Conservation (phyloP, 2,797 vertebrate species). For the Coilia nasus region DNA sequence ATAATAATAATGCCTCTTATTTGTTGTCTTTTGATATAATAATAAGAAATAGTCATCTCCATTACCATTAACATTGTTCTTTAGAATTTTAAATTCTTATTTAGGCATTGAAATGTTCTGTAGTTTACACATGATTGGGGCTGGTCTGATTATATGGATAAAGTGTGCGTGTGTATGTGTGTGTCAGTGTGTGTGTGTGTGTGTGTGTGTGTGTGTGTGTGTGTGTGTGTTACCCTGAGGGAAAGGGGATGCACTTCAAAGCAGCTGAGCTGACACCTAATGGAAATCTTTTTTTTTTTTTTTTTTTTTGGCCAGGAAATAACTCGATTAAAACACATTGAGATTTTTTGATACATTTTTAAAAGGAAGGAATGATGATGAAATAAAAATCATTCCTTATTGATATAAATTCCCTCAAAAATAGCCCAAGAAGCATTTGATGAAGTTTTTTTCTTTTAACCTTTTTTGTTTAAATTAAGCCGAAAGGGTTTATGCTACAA, state of each 20-base stretch:
- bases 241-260: constrained; percentile 81
- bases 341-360: constrained; percentile 41
- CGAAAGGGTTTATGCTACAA: constrained; percentile 72
- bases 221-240: constrained; percentile 58
- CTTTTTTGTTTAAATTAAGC: constrained; percentile 69
- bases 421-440: not conserved
- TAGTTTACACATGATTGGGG: not conserved
- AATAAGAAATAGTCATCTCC: no score
- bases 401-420: not conserved
- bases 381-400: constrained; percentile 8
- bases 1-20: no score
- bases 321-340: constrained; percentile 48
- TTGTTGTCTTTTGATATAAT: no score
- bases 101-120: not conserved
- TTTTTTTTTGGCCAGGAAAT: constrained; percentile 2
- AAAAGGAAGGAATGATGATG: not conserved
- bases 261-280: constrained; percentile 70
- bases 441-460: not conserved
- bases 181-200: constrained; percentile 21
- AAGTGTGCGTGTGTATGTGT: constrained; percentile 20
- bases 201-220: constrained; percentile 34
- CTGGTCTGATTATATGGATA: not conserved
- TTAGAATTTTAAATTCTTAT: not conserved
- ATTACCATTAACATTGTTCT: not conserved
- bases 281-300: constrained; percentile 51